Base-by-base conservation (phyloP, 2,888 invertebrate genomes). In the Euspilapteryx auroguttella region DNA sequence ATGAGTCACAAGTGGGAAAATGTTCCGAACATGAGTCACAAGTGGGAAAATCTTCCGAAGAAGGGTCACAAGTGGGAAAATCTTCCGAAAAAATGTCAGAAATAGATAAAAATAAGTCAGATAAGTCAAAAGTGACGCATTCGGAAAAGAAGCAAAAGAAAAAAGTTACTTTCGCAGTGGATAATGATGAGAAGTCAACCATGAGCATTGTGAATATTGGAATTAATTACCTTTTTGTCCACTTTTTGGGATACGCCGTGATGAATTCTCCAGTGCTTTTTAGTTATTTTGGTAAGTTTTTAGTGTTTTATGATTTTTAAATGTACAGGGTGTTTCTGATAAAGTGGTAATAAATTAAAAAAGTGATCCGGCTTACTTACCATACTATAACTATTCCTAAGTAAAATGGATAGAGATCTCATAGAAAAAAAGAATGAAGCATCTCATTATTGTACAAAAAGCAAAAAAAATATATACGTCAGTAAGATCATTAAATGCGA, bases 191-290 rank as follows among this genome's bases (percentile, higher is more conserved):
- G 24, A 30, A 31, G 33, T 44, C 49, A 5, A 49, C 40, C 27
- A 48, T 65, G 43, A 68, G 66, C 33, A 39, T 77, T 2, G 65
- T 78, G 6, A 68, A 64, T 28, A 75, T 81, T 12, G 69, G 80
- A 4, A 54, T 71, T 1, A 79, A 77, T 37, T 65, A 81, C 47
- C 41, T 82, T 27, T 38, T 78, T 25, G 71, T 79, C 1, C 75
- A 82, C 38, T 37, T 73, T 1, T 43, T 82, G 42, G 85, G 86
- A 1, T 77, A 69, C 32, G 51, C 42, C 10, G 55, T 64, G 11
- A 68, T 71, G 73, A 64, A 63, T 41, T 61, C 58, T 1, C 73
- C 77, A 1, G 33, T 49, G 11, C 12, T 65, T n/a, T 53, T 77
- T 2, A 64, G 52, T 41, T 42, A 55, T 21, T 50, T 76, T 32